These are phyloP conservation scores for Acleris sparsana DNA, from an alignment of 2,888 invertebrate genomes.

Conservation along the genomic window DNA sequence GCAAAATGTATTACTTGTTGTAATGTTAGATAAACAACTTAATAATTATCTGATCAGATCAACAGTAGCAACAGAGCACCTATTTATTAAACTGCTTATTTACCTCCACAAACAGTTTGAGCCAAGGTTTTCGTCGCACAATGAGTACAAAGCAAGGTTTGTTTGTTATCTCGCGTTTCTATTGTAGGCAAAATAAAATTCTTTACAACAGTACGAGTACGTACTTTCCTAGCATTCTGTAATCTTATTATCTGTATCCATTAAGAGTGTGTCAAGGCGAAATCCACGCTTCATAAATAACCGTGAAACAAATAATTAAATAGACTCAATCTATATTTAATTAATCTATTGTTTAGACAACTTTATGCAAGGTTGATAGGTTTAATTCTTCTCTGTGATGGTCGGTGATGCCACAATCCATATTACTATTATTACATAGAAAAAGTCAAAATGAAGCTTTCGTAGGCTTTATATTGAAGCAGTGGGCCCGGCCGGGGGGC, in stretches of 20 bases:
- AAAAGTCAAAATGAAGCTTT: too few species aligned
- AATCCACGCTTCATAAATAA: constrained; percentile 55
- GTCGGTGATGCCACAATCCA: too few species aligned
- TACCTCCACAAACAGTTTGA: constrained; percentile 34
- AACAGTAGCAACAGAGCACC: constrained; percentile 6
- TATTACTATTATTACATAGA: too few species aligned
- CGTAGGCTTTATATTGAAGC: too few species aligned
- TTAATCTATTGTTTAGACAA: constrained; percentile 61
- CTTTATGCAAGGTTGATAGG: constrained; percentile 8
- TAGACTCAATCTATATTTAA: constrained; percentile 61
- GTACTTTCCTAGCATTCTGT: constrained; percentile 61
- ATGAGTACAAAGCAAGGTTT: constrained; percentile 42
- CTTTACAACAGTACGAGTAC: constrained; percentile 45
- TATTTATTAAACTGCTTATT: constrained; percentile 35
- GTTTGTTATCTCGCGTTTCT: constrained; percentile 51
- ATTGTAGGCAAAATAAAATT: constrained; percentile 55
- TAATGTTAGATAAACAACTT: not conserved
- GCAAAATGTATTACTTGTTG: not conserved
- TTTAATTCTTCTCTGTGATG: not conserved
- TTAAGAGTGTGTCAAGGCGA: constrained; percentile 66
- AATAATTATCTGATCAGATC: constrained; percentile 1
- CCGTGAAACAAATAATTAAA: constrained; percentile 64
- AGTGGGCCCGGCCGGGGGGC: too few species aligned
- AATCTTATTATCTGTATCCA: constrained; percentile 42
- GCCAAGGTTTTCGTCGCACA: constrained; percentile 33